Conservation (phyloP, 2,888 invertebrate species). For the Protodeltote pygarga region DNA sequence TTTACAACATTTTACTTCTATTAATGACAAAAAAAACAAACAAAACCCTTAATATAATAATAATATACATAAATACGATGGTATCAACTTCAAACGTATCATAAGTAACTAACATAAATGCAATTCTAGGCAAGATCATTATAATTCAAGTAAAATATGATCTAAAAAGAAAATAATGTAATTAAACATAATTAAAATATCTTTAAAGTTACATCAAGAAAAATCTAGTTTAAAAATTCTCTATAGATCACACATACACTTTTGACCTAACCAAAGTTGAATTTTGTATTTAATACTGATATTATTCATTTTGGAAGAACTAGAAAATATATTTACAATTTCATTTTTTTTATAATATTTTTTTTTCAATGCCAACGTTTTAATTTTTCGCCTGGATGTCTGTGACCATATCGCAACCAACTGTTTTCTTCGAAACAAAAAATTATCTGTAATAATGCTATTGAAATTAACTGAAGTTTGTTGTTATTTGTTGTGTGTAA, state of each 20-base stretch:
- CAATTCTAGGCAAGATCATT: constrained; percentile 86
- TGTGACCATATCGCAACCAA: constrained; percentile 85
- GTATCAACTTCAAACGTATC: constrained; percentile 85
- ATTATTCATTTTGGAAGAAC: constrained; percentile 83
- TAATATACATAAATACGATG: constrained; percentile 86
- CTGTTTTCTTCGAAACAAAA: constrained; percentile 64
- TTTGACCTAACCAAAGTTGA: constrained; percentile 86
- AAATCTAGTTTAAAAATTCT: constrained; percentile 76
- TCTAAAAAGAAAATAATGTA: constrained; percentile 67
- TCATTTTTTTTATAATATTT: constrained; percentile 49
- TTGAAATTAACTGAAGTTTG: constrained; percentile 65
- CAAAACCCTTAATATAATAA: constrained; percentile 85
- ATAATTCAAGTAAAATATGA: constrained; percentile 77
- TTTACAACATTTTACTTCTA: constrained; percentile 87
- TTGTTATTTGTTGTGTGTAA: constrained; percentile 78
- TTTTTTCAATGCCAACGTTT: constrained; percentile 77
- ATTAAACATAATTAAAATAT: constrained; percentile 68
- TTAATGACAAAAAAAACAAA: constrained; percentile 86
- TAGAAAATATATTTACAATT: constrained; percentile 86
- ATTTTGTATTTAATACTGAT: constrained; percentile 87
- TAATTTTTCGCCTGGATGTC: constrained; percentile 79
- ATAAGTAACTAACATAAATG: constrained; percentile 84
- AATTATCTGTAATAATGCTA: constrained; percentile 51
- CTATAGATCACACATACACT: constrained; percentile 86
- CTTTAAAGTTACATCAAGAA: constrained; percentile 78